Percentiles rank a stretch among this genome's conserved stretches.
phyloP scores from a whole-genome alignment of 1,140 invertebrate species.

The Lucilia cuprina region DNA sequence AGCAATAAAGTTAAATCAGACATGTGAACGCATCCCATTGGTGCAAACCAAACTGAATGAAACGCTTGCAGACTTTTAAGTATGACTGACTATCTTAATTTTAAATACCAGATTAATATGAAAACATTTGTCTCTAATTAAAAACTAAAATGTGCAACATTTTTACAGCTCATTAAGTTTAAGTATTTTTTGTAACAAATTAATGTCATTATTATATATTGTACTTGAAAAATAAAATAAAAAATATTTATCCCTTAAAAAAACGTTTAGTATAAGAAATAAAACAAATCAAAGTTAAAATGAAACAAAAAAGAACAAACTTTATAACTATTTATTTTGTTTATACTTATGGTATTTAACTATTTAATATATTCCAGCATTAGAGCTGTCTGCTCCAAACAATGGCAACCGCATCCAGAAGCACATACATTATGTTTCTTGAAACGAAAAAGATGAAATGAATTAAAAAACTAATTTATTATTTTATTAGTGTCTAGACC shows the following conservation, averaged over 20 bases:
- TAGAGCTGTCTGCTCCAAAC: constrained; percentile 69
- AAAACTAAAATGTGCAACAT: constrained; percentile 10
- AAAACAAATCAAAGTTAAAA: neutral
- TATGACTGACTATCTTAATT: constrained; percentile 10
- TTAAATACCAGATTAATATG: neutral
- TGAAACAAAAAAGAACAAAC: neutral
- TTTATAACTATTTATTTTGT: neutral
- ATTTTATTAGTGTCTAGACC: too few species aligned
- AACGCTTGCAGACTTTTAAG: constrained; percentile 17
- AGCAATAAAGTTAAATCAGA: neutral
- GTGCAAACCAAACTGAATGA: too few species aligned
- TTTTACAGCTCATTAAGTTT: neutral
- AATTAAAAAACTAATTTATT: neutral
- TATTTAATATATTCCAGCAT: constrained; percentile 50
- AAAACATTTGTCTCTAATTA: neutral
- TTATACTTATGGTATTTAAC: constrained; percentile 6
- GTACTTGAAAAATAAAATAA: neutral
- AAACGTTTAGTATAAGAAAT: neutral
- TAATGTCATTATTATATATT: neutral
- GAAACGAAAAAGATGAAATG: constrained; percentile 44
- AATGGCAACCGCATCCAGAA: constrained; percentile 89
- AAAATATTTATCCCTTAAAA: neutral
- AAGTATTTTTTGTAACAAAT: constrained; percentile 11
- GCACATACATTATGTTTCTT: constrained; percentile 66
- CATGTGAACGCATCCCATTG: neutral